Conservation (phyloP, 1,140 invertebrate species). For the Magallana gigas region DNA sequence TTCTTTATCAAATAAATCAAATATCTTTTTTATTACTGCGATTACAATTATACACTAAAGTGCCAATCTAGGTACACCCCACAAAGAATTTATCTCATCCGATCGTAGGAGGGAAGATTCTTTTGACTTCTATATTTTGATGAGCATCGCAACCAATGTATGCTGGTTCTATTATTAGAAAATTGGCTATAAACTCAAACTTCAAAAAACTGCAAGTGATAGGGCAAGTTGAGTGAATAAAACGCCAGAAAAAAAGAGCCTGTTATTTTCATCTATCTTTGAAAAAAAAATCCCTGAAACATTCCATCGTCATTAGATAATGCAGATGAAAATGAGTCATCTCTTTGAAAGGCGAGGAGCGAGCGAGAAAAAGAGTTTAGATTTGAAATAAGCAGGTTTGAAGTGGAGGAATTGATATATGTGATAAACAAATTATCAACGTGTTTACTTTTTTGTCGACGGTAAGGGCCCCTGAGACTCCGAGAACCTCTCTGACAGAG, state of each 20-base stretch:
- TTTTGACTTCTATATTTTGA: background rate
- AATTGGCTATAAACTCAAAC: constrained; percentile 26
- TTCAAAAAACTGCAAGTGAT: constrained; percentile 31
- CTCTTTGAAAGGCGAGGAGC: background rate
- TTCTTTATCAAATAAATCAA: background rate
- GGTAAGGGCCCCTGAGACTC: background rate
- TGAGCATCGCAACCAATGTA: constrained; percentile 9
- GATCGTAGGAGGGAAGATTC: background rate
- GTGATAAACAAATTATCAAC: constrained; percentile 23
- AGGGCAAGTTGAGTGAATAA: constrained; percentile 31
- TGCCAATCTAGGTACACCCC: too few species aligned
- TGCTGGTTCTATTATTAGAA: background rate
- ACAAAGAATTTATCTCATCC: background rate
- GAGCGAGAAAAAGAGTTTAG: background rate
- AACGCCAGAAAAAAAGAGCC: background rate
- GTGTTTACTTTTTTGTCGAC: constrained; percentile 9
- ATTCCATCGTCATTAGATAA: constrained; percentile 24
- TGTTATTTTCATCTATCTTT: constrained; percentile 23
- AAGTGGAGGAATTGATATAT: constrained; percentile 26
- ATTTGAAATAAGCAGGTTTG: constrained; percentile 26
- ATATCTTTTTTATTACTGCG: background rate
- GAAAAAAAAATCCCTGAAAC: background rate
- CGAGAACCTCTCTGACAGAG: background rate
- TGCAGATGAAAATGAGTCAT: constrained; percentile 34
- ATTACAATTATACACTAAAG: too few species aligned